Evolutionary conservation across 2,888 invertebrate genomes (phyloP), one percentile per base, ranked within the genome.

Genomic region (Apamea monoglypha): DNA sequence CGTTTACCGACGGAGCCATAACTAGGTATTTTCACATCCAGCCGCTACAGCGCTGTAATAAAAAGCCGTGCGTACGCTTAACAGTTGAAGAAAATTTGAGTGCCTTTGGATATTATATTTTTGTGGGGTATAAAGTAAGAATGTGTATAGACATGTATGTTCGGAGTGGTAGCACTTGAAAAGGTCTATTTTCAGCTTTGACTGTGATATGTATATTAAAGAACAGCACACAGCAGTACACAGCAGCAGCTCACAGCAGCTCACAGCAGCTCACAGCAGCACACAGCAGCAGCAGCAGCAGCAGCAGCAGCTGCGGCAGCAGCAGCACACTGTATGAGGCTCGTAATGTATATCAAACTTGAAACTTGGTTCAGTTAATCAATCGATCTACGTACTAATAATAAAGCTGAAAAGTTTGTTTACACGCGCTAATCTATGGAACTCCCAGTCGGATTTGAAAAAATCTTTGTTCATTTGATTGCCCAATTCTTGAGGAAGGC

Each of bases 41-140:
- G 50, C 68, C 29, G 68, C 40, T 81, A 66, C 83, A 83, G 81
- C 83, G 83, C 50, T 80, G 79, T 74, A 86, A 80, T 84, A 86
- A 88, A 87, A 88, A 76, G 84, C 71, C 72, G 36, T 86, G 83
- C 86, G 85, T 86, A 85, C 69, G 68, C 74, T 78, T 80, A 74
- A 78, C 80, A 83, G 78, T 78, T 76, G 74, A 83, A 84, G 87
- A 83, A 87, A 87, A 88, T 88, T 88, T 83, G 83, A 87, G 87
- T 88, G 88, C 75, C 68, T 81, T 82, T 21, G 68, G 63, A 67
- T 83, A 81, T 85, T 85, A 83, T 85, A 85, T 83, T 83, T 83
- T 83, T 83, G 83, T 83, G 63, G 61, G 59, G 18, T 74, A 81
- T 81, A 84, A 85, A 85, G 81, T 66, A 85, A 85, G 85, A 83